Evolutionary conservation across 2,888 invertebrate species (phyloP).

Genomic region (Brenthis daphne): DNA sequence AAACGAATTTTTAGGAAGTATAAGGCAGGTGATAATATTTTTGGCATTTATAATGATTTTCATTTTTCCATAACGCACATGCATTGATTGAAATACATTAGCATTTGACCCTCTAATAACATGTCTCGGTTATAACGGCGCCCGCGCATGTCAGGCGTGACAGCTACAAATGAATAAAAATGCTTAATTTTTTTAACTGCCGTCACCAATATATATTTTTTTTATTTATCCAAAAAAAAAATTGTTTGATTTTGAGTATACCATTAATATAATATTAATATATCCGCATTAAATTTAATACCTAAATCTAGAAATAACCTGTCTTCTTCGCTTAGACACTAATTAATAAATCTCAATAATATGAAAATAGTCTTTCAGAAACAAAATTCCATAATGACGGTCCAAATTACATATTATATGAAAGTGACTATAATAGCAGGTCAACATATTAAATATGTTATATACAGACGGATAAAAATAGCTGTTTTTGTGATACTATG

Average conservation of each 20-base stretch:
- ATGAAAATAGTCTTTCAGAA: too few species aligned
- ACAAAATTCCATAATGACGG: too few species aligned
- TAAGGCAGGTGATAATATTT: slow-evolving; percentile 28
- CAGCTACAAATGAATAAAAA: slow-evolving; percentile 15
- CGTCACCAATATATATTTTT: neutral
- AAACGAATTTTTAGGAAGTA: slow-evolving; percentile 5
- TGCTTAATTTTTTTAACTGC: slow-evolving; percentile 11
- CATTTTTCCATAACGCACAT: slow-evolving; percentile 41
- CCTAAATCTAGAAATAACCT: too few species aligned
- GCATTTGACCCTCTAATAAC: slow-evolving; percentile 45
- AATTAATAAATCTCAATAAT: too few species aligned
- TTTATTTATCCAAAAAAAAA: neutral
- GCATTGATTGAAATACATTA: slow-evolving; percentile 54
- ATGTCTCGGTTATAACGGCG: slow-evolving; percentile 23
- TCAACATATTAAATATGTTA: too few species aligned
- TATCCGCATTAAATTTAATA: too few species aligned
- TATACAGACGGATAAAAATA: too few species aligned
- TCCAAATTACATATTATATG: too few species aligned
- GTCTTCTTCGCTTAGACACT: too few species aligned
- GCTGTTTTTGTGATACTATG: too few species aligned
- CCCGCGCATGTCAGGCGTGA: slow-evolving; percentile 29
- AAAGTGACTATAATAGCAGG: too few species aligned
- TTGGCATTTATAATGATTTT: slow-evolving; percentile 23
- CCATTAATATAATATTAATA: too few species aligned
- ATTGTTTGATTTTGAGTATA: neutral